Conservation (phyloP, 2,888 invertebrate genomes). For the Eupeodes luniger region DNA sequence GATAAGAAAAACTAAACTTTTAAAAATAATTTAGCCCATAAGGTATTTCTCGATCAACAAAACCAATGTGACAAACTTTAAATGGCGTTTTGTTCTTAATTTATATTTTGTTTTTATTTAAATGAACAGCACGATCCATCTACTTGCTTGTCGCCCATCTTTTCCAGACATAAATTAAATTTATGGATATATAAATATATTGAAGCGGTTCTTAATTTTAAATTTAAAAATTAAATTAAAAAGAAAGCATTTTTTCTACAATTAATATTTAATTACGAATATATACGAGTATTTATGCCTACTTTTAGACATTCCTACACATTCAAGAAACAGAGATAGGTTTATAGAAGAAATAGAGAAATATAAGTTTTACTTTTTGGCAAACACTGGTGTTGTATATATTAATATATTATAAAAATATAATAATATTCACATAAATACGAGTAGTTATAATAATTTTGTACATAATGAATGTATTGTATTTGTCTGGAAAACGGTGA, state of each 20-base stretch:
- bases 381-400: slow-evolving; percentile 50
- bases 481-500: slow-evolving; percentile 82
- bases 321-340: slow-evolving; percentile 71
- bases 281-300: slow-evolving; percentile 51
- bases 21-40: slow-evolving; percentile 77
- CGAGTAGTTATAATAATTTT: slow-evolving; percentile 22
- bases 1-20: slow-evolving; percentile 36
- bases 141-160: slow-evolving; percentile 84
- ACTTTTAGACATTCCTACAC: slow-evolving; percentile 63
- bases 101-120: slow-evolving; percentile 56
- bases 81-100: slow-evolving; percentile 66
- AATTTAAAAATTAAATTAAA: slow-evolving; percentile 52
- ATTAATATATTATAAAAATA: slow-evolving; percentile 40
- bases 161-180: slow-evolving; percentile 79
- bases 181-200: slow-evolving; percentile 34
- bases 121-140: slow-evolving; percentile 78
- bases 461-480: slow-evolving; percentile 51
- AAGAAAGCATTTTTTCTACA: slow-evolving; percentile 55
- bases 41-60: slow-evolving; percentile 85
- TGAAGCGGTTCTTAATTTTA: slow-evolving; percentile 55
- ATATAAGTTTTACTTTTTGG: slow-evolving; percentile 51
- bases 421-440: slow-evolving; percentile 30
- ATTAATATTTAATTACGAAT: slow-evolving; percentile 34
- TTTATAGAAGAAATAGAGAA: slow-evolving; percentile 59
- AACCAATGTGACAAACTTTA: slow-evolving; percentile 84